These are phyloP conservation scores for Antheraea pernyi DNA, from an alignment of 1,140 invertebrate genomes.

Conservation along the genomic window DNA sequence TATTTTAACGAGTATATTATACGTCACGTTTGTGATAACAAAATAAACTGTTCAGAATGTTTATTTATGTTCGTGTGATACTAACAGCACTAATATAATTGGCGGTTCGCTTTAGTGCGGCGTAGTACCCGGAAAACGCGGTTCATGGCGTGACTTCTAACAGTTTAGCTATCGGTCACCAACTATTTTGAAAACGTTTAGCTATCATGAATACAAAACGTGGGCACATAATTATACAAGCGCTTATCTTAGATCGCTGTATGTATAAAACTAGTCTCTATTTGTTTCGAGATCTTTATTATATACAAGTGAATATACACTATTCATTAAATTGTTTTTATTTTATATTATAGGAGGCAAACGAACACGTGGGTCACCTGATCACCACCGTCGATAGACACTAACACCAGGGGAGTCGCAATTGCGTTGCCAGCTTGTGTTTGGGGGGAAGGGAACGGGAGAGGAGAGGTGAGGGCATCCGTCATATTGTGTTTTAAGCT, in stretches of 20 bases:
- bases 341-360: too few species aligned
- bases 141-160: slow-evolving; percentile 28
- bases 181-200: slow-evolving; percentile 25
- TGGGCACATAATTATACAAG: not conserved
- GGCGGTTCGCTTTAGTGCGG: slow-evolving; percentile 14
- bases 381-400: too few species aligned
- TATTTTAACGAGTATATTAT: not conserved
- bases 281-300: not conserved
- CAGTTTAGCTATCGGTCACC: slow-evolving; percentile 28
- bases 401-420: too few species aligned
- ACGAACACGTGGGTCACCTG: too few species aligned
- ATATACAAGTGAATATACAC: too few species aligned
- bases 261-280: not conserved
- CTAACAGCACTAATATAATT: slow-evolving; percentile 13
- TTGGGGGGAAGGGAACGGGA: too few species aligned
- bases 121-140: slow-evolving; percentile 30
- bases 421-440: too few species aligned
- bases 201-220: not conserved
- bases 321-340: too few species aligned
- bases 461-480: too few species aligned
- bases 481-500: too few species aligned
- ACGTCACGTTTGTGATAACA: not conserved
- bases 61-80: not conserved
- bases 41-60: not conserved
- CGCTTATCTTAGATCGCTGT: not conserved